Percentiles rank a stretch among this genome's conserved stretches.
Evolutionary conservation across 2,113 vertebrate species (phyloP).

Genomic region (Erpornis zantholeuca): DNA sequence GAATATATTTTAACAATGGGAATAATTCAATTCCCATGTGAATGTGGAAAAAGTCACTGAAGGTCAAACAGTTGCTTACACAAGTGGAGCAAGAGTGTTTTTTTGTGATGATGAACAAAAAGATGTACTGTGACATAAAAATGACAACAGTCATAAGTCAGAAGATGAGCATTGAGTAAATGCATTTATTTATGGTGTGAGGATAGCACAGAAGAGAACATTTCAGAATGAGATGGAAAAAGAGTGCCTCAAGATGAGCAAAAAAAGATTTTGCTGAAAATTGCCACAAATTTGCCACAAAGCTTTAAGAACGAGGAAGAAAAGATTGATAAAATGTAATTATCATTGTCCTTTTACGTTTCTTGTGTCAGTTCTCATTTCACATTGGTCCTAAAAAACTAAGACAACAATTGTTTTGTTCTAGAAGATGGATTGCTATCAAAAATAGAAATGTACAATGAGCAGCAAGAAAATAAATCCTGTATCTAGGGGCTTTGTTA

Average conservation of each 20-base stretch:
- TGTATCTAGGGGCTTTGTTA: neutral
- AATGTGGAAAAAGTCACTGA: neutral
- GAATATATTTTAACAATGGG: neutral
- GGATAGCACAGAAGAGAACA: neutral
- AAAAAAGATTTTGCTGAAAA: neutral
- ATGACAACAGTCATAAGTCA: neutral
- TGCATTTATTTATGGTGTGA: neutral
- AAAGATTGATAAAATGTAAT: neutral
- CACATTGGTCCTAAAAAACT: neutral
- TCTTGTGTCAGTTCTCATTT: neutral
- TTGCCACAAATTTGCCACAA: neutral
- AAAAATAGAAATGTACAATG: neutral
- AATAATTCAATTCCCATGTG: neutral
- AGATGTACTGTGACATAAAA: neutral
- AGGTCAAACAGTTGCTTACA: neutral
- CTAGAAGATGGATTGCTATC: neutral
- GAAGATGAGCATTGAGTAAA: neutral
- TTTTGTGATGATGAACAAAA: neutral
- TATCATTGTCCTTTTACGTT: neutral
- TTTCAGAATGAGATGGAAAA: neutral
- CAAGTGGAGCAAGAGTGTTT: neutral
- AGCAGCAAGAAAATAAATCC: neutral
- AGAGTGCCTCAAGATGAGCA: neutral
- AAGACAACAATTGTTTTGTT: neutral
- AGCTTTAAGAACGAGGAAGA: neutral